Evolutionary conservation across 2,797 vertebrate species (phyloP).

Genomic region (Hirundo rustica): DNA sequence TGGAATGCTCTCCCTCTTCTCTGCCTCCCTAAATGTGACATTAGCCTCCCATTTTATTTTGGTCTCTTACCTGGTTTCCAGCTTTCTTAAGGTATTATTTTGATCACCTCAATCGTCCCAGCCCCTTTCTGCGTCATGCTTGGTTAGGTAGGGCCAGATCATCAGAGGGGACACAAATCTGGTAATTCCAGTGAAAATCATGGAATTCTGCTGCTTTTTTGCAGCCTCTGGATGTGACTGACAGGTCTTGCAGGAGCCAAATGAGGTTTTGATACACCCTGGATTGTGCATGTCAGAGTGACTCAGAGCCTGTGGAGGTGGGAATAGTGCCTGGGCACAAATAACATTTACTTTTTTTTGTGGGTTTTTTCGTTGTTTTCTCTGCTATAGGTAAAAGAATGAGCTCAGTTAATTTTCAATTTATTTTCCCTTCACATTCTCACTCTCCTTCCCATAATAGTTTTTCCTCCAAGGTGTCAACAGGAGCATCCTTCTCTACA

Average conservation of each 20-base stretch:
- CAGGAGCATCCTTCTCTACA: neutral
- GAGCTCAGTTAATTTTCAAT: neutral
- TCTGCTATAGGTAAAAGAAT: neutral
- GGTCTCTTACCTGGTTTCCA: neutral
- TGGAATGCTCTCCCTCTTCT: neutral
- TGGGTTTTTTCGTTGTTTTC: neutral
- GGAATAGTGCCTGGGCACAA: neutral
- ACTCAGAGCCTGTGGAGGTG: conserved; percentile 6
- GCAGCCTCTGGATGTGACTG: neutral
- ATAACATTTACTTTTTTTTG: neutral
- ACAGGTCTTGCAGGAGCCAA: neutral
- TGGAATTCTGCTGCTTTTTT: neutral
- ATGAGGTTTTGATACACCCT: neutral
- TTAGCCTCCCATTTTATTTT: neutral
- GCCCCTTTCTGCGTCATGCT: neutral
- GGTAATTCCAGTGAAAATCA: neutral
- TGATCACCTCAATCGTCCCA: neutral
- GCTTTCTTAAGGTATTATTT: neutral
- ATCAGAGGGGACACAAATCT: neutral
- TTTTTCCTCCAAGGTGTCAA: neutral
- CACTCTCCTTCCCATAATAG: neutral
- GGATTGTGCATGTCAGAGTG: neutral
- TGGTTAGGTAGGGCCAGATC: neutral
- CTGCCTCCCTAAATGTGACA: neutral
- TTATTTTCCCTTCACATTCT: neutral